phyloP scores from a whole-genome alignment of 2,113 vertebrate species.

The Vulpes lagopus region DNA sequence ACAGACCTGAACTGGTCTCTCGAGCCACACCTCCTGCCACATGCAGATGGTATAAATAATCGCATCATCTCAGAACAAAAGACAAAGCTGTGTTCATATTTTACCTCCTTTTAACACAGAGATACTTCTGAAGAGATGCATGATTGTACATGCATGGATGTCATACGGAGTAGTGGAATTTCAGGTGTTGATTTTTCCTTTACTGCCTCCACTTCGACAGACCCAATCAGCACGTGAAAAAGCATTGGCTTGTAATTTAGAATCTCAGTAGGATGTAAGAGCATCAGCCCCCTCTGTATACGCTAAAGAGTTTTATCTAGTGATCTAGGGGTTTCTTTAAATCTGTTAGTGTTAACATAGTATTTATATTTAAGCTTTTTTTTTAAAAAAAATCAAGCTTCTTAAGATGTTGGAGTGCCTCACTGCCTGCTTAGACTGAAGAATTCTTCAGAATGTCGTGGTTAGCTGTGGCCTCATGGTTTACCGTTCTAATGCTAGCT shows the following conservation, averaged over 20 bases:
- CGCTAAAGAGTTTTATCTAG: slow-evolving; percentile 75
- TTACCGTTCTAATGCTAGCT: background rate
- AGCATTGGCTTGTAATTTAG: slow-evolving; percentile 12
- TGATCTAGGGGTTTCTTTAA: slow-evolving; percentile 78
- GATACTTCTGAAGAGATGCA: background rate
- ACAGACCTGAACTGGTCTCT: background rate
- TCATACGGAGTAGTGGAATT: slow-evolving; percentile 12
- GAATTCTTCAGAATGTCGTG: background rate
- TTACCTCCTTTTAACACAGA: background rate
- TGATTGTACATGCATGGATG: background rate
- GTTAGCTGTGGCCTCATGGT: background rate
- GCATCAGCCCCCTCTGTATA: background rate
- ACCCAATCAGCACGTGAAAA: slow-evolving; percentile 52
- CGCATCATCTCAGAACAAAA: background rate
- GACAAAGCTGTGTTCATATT: background rate
- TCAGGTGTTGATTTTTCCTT: slow-evolving; percentile 52
- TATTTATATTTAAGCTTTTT: background rate
- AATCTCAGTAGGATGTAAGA: slow-evolving; percentile 56
- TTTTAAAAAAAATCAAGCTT: background rate
- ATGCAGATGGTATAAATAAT: background rate
- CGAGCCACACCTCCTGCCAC: background rate
- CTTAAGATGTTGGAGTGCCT: background rate
- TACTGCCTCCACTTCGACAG: slow-evolving; percentile 7
- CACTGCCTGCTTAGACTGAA: background rate
- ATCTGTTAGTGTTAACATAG: background rate